Conservation (phyloP, 2,888 invertebrate species). For the Amphipoea oculea region DNA sequence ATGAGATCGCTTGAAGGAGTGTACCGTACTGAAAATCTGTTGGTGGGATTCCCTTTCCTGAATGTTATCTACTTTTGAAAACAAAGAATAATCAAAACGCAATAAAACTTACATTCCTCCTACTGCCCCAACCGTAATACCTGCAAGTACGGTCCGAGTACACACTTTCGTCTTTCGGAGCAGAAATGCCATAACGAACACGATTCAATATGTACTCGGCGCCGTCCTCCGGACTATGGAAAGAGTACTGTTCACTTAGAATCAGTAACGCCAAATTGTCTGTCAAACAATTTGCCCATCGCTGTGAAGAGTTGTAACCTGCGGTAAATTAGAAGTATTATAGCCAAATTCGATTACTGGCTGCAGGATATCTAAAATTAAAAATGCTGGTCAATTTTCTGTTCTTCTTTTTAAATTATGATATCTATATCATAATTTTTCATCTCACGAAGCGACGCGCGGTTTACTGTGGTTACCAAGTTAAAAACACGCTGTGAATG, state of each 20-base stretch:
- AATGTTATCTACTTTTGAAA: background rate
- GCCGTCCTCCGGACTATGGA: slow-evolving; percentile 74
- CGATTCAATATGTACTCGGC: slow-evolving; percentile 80
- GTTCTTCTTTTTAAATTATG: background rate
- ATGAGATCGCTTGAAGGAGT: too few species aligned
- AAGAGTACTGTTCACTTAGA: slow-evolving; percentile 76
- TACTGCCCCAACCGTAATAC: slow-evolving; percentile 84
- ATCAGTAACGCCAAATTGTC: slow-evolving; percentile 83
- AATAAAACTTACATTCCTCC: slow-evolving; percentile 80
- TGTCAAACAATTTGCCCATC: slow-evolving; percentile 75
- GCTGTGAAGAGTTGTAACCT: slow-evolving; percentile 78
- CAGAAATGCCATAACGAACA: slow-evolving; percentile 78
- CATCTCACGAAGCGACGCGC: too few species aligned
- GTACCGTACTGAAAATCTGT: background rate
- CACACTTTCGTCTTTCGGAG: slow-evolving; percentile 47
- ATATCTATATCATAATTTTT: too few species aligned
- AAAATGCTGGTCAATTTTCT: background rate
- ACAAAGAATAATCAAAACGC: background rate
- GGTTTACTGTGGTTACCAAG: too few species aligned
- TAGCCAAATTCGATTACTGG: background rate
- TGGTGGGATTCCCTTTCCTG: background rate
- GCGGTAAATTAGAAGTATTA: slow-evolving; percentile 27
- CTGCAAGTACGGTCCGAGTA: slow-evolving; percentile 69
- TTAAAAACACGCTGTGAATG: too few species aligned
- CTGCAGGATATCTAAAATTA: background rate